Evolutionary conservation across 2,113 vertebrate species (phyloP), one percentile per base, ranked within the genome.

Genomic region (Falco punctatus): DNA sequence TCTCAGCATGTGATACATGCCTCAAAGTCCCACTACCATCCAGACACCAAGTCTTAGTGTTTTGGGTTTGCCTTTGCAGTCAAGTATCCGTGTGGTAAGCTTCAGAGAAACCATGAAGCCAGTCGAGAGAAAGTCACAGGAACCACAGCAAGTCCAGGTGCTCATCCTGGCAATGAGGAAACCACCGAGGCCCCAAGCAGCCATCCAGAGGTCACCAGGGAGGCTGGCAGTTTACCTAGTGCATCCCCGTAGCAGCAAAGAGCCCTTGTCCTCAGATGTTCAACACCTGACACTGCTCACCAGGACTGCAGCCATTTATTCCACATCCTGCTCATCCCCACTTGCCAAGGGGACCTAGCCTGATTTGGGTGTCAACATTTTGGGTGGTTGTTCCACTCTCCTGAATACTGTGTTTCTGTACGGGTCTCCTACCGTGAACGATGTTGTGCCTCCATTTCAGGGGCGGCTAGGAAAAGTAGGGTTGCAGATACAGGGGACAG

Each of bases 151-250:
- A 79, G 48, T 46, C 49, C 33, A 69, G 61, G 64, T n/a, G 54
- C 35, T 57, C 32, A 21, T 88, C 61, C 30, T 73, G 32, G 69
- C 73, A 62, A 57, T 48, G 66, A 69, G 49, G 64, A 69, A 58
- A 69, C 7, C 9, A 24, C 67, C 0, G 2, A 80, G 66, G 12
- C 23, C 6, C 33, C 3, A 0, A 21, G 61, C 35, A 69, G 38
- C 79, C 42, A 35, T 17, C 11, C 15, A 2, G 35, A 84, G 49
- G 73, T 52, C 22, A 52, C 33, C 2, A 5, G 22, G 20, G 73
- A 80, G 49, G 35, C 49, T 69, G 49, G 11, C 23, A 57, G 16
- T 46, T 62, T 88, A 64, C 67, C 72, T 54, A 64, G 33, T 2
- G 2, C 2, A 0, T 26, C 17, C 13, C 84, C 24, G 0, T 74